These are phyloP conservation scores for Nephrotoma flavescens DNA, from an alignment of 2,888 invertebrate species.

Conservation along the genomic window DNA sequence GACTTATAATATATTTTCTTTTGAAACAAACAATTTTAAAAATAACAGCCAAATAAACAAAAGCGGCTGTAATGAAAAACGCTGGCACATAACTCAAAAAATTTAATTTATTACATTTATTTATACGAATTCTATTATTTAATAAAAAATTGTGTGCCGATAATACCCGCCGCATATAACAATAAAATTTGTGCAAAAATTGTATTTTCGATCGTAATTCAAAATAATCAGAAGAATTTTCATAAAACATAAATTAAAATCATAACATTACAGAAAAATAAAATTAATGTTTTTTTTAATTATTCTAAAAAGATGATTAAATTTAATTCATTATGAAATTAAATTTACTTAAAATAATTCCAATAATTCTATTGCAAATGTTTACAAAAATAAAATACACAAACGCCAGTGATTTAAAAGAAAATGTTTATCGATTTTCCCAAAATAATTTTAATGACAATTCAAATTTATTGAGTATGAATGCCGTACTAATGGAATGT, in stretches of 20 bases:
- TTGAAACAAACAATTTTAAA: background rate
- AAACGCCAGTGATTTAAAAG: background rate
- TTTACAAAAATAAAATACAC: background rate
- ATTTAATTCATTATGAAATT: background rate
- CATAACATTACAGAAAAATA: background rate
- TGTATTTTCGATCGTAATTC: background rate
- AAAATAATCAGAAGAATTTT: background rate
- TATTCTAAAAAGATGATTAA: background rate
- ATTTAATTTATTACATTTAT: background rate
- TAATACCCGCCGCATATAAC: background rate
- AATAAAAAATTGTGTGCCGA: background rate
- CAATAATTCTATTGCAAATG: background rate
- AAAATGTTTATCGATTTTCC: background rate
- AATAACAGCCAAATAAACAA: background rate
- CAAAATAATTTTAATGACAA: background rate
- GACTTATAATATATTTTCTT: background rate
- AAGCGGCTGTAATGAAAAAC: background rate
- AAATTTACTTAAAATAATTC: background rate
- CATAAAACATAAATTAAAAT: background rate
- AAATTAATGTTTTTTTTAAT: background rate
- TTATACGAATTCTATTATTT: background rate
- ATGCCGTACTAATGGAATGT: conserved; percentile 17
- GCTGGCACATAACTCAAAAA: background rate
- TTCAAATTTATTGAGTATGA: background rate
- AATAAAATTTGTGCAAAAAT: background rate